Base-by-base conservation (phyloP, 2,797 vertebrate species). In the Garrulus glandarius region DNA sequence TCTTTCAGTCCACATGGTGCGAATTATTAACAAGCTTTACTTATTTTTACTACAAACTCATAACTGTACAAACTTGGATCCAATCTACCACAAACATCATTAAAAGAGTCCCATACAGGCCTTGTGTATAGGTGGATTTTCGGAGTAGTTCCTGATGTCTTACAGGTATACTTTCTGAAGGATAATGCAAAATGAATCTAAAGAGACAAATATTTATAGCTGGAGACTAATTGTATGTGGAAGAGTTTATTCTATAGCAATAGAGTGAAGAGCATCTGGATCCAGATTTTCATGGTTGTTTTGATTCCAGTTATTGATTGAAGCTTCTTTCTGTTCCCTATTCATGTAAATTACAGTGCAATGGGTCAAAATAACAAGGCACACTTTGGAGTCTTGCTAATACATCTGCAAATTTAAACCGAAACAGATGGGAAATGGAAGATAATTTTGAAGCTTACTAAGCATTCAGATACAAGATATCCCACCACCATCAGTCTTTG, bases 381-480 rank as follows among this genome's bases (percentile, higher is more conserved):
- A 84, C 50, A 39, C 36, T 84, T 72, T 72, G 87, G 55, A 84
- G 50, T 93, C 92, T 57, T 84, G 76, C 68, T 87, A 96, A 96
- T 95, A 92, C 53, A 90, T 87, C 87, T 94, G 91, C 90, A 93
- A 68, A 92, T 83, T 89, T 93, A 87, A 96, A 82, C 63, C 94
- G 65, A 97, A 96, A 74, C 76, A 97, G 72, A 80, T 85, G 81
- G 85, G 22, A 82, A 89, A 76, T 41, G 37, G 92, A 92, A 92
- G 75, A 90, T 75, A 81, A 50, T 96, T 90, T 84, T 72, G 52
- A 91, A 83, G 44, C 15, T 84, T 93, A 52, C 39, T 78, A 89
- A 86, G 52, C 8, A 60, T 55, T 93, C 64, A 89, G 49, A 83
- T 87, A 46, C 10, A 72, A 96, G 77, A 69, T 64, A 97, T 95